Evolutionary conservation across 2,797 vertebrate genomes (phyloP).

Genomic region (Chiroxiphia lanceolata): DNA sequence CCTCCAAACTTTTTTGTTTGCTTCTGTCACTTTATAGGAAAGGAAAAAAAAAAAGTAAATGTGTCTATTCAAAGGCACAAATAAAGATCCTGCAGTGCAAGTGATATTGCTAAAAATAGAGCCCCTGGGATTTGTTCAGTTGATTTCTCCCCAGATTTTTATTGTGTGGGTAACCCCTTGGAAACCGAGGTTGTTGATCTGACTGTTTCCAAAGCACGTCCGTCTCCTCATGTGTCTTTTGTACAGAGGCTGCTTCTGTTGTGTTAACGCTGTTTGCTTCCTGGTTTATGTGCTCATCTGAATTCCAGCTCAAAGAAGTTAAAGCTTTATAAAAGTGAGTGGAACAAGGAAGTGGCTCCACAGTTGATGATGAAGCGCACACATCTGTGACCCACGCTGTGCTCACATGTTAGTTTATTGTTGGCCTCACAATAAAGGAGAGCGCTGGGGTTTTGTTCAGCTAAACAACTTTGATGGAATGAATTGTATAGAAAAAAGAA

Average conservation of each 20-base stretch:
- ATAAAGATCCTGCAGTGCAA: background rate
- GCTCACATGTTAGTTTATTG: conserved; percentile 45
- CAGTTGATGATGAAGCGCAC: background rate
- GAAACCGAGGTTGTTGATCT: conserved; percentile 10
- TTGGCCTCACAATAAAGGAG: conserved; percentile 49
- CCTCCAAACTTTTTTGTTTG: background rate
- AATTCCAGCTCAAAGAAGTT: conserved; percentile 32
- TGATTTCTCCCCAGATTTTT: conserved; percentile 11
- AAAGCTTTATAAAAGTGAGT: conserved; percentile 4
- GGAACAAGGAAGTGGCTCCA: background rate
- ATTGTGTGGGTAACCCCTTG: background rate
- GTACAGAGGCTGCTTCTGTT: background rate
- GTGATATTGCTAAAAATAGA: conserved; percentile 16
- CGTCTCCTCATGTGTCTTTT: background rate
- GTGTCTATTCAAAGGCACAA: background rate
- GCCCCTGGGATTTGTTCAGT: background rate
- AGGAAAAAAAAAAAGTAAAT: background rate
- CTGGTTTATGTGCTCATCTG: conserved; percentile 34
- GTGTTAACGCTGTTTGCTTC: conserved; percentile 38
- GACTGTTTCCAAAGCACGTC: conserved; percentile 23
- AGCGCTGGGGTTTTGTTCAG: conserved; percentile 30
- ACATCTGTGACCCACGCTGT: conserved; percentile 56
- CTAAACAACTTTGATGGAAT: conserved; percentile 42
- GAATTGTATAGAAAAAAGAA: conserved; percentile 48
- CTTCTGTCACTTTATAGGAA: background rate